Conservation (phyloP, 2,888 invertebrate genomes). For the Flexamia atlantica region DNA sequence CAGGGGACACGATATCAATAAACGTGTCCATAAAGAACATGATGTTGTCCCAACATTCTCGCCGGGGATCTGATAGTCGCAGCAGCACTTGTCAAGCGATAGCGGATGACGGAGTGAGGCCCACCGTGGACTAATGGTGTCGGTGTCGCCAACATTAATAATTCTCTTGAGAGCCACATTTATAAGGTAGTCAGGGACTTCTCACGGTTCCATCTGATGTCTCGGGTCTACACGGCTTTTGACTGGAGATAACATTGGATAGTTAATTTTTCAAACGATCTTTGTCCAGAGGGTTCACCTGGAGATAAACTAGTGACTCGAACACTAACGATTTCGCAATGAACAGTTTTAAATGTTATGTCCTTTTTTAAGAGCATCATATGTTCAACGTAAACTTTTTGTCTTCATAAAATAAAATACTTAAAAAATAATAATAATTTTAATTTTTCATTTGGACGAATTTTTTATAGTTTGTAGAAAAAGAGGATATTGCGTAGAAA, state of each 20-base stretch:
- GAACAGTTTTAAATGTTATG: no score
- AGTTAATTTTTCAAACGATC: neutral
- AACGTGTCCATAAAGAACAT: neutral
- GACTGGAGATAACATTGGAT: neutral
- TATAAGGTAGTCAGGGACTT: slow-evolving; percentile 31
- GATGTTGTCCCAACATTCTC: slow-evolving; percentile 13
- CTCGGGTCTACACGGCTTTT: neutral
- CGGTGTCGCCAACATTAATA: slow-evolving; percentile 20
- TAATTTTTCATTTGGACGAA: no score
- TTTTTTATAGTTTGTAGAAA: no score
- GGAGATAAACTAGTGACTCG: no score
- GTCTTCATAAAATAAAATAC: no score
- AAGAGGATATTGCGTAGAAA: no score
- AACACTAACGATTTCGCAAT: no score
- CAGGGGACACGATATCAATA: neutral
- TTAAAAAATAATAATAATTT: no score
- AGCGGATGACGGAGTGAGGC: slow-evolving; percentile 2
- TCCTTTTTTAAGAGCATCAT: no score
- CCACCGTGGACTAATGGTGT: neutral
- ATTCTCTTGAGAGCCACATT: slow-evolving; percentile 8
- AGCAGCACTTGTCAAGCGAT: slow-evolving; percentile 2
- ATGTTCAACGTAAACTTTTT: no score
- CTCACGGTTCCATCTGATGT: slow-evolving; percentile 33
- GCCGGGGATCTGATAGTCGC: neutral
- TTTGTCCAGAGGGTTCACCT: neutral